Evolutionary conservation across 2,888 invertebrate species (phyloP), one percentile per base, ranked within the genome.

Genomic region (Selenia dentaria): DNA sequence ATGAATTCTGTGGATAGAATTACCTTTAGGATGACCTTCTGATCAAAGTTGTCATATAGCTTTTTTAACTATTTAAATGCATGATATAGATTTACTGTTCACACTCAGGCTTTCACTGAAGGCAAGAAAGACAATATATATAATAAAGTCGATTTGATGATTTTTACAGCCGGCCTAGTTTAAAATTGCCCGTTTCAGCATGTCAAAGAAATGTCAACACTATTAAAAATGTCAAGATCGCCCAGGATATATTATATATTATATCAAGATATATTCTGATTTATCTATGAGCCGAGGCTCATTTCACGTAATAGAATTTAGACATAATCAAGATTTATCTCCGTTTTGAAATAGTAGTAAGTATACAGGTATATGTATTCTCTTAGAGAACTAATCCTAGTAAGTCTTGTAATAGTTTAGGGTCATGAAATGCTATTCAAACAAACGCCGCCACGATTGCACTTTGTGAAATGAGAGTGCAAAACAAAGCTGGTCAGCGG

Each of bases 401-500:
- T 2, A 49, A 63, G 67, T 62, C 68, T 67, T 71, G 64, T 66
- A 67, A 75, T 73, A 72, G 74, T 75, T 74, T 72, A 73, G 70
- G 73, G 67, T 73, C 70, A 68, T 74, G 74, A 73, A 75, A 72
- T 69, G 67, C 64, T 64, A 65, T 79, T 75, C 67, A 70, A 69
- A 75, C 73, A 71, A 73, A 74, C 75, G 76, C 62, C 64, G 70
- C 62, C 67, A 79, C 79, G 79, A 79, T 83, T 83, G 81, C 82
- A 81, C 82, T 84, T 79, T 81, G 78, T 74, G 69, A 74, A 83
- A 83, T 83, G 83, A 83, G 76, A 71, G 70, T 75, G 72, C 74
- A 66, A 78, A 83, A 82, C 81, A 72, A 76, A 69, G 67, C 63
- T 62, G 73, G 34, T 26, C n/a, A 26, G 45, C 10, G 27, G 41